Base-by-base conservation (phyloP, 2,797 vertebrate species). In the Cuniculus paca region DNA sequence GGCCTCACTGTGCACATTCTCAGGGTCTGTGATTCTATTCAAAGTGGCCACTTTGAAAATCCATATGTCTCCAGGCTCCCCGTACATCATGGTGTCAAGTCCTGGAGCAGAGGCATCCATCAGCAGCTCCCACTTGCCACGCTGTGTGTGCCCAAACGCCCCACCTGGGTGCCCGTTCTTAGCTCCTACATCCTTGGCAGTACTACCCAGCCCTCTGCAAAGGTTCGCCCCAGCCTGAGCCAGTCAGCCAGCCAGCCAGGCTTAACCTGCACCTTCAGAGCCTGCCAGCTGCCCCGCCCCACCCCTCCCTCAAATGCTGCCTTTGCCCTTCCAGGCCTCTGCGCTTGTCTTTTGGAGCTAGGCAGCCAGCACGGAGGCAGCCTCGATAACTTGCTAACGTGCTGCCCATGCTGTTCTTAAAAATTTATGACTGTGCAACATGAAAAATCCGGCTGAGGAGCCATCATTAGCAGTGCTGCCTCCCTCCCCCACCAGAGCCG, bases 51-150 rank as follows among this genome's bases (percentile, higher is more conserved):
- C 98, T 98, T 98, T 98, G 98, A 98, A 98, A 99, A 98, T 99
- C 98, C 98, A 98, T 98, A 98, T 98, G 98, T 99, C 98, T 99
- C 92, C 97, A 98, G 98, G 99, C 98, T 98, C 98, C 98, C 98
- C 97, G 98, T 98, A 98, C 98, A 99, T 99, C 99, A 98, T 98
- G 84, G 98, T 99, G 99, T 99, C 99, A 99, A 98, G 98, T 98
- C 98, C 98, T 97, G 98, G 98, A 99, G 98, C 98, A 98, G 98
- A 98, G 99, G 98, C 99, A 99, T 99, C 99, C 99, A 99, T 99
- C 99, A 99, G 98, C 96, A 90, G 97, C 97, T 98, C 98, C 98
- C 82, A 93, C 98, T 98, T 98, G 17, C 93, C 92, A 56, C 22
- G 81, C 70, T 77, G 63, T 68, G 39, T 63, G 72, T 74, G 86